Evolutionary conservation across 2,113 vertebrate genomes (phyloP).

Genomic region (Seriola quinqueradiata): DNA sequence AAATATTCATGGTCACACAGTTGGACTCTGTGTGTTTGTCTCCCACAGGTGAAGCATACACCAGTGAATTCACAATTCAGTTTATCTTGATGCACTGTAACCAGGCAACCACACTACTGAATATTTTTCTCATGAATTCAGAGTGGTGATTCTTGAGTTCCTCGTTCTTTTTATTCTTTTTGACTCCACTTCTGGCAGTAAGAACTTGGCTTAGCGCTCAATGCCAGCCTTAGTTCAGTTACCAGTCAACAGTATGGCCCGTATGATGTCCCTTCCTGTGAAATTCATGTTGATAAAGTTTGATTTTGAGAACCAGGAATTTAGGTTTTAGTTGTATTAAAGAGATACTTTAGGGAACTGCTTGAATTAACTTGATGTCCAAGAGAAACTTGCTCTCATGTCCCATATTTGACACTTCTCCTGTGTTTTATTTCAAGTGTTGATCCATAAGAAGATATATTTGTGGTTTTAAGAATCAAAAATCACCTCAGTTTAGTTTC

Average conservation of each 20-base stretch:
- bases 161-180: background rate
- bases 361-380: no score
- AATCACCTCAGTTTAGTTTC: no score
- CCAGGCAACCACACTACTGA: constrained; percentile 48
- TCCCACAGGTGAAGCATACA: background rate
- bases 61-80: background rate
- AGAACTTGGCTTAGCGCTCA: background rate
- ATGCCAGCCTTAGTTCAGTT: background rate
- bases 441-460: no score
- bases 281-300: background rate
- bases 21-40: background rate
- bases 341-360: no score
- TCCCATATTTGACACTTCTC: no score
- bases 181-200: background rate
- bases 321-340: background rate
- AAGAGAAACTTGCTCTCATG: no score
- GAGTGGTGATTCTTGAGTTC: background rate
- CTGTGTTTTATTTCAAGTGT: no score
- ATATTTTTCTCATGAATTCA: constrained; percentile 15
- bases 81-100: constrained; percentile 33
- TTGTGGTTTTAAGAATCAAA: no score
- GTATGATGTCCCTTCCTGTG: background rate
- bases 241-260: no score
- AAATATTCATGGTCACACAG: constrained; percentile 14
- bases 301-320: background rate